Percentiles rank a stretch among this genome's conserved stretches.
These are phyloP conservation scores for Trichogramma dendrolimi DNA, from an alignment of 2,888 invertebrate species.

Conservation along the genomic window DNA sequence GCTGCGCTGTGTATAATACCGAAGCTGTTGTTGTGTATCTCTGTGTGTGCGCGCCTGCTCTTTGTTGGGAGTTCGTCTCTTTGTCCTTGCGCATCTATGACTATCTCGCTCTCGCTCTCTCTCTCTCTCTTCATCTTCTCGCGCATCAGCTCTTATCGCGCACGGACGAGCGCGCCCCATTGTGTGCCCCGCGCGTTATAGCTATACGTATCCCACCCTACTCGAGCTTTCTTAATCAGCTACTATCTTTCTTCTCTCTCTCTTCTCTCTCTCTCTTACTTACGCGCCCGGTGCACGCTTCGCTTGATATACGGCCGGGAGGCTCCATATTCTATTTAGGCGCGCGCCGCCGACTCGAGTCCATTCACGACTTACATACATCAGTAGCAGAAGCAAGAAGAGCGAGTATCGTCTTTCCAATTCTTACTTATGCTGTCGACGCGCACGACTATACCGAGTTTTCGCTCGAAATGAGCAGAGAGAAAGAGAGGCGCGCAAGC, in stretches of 20 bases:
- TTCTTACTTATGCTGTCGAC: no score
- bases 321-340: neutral
- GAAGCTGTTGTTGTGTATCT: neutral
- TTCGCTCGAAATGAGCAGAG: no score
- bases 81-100: neutral
- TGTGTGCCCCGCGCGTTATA: no score
- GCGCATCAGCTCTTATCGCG: neutral
- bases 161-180: no score
- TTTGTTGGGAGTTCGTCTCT: no score
- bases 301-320: no score
- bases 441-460: no score
- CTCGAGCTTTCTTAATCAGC: conserved; percentile 20
- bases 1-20: neutral
- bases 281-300: neutral
- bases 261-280: conserved; percentile 3
- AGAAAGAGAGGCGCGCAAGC: neutral
- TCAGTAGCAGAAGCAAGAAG: no score
- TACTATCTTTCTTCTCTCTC: conserved; percentile 4
- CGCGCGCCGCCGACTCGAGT: neutral
- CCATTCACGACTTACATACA: no score
- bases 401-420: no score
- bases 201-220: neutral
- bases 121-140: conserved; percentile 2
- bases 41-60: neutral
- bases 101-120: conserved; percentile 7